A percentile compares a stretch with the other conserved stretches of the same genome.
These are phyloP conservation scores for Papilio xuthus DNA, from an alignment of 1,140 invertebrate species.

Conservation along the genomic window DNA sequence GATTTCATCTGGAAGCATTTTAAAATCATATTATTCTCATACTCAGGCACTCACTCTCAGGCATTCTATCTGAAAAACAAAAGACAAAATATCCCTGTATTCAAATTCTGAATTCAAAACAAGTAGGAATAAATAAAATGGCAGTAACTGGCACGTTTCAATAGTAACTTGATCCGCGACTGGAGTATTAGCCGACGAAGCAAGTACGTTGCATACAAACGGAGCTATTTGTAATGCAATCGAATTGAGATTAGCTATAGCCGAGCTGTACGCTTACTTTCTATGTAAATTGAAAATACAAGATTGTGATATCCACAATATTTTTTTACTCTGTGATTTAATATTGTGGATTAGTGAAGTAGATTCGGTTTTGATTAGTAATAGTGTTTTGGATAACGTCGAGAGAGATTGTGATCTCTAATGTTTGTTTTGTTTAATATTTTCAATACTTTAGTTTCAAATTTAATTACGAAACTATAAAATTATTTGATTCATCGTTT, in stretches of 20 bases:
- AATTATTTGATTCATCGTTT: too few relatives aligned
- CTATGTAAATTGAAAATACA: constrained; percentile 15
- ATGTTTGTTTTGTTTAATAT: too few relatives aligned
- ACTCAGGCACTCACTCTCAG: too few relatives aligned
- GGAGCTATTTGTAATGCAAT: constrained; percentile 15
- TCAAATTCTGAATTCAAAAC: background rate
- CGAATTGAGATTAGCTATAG: constrained; percentile 7
- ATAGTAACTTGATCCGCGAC: constrained; percentile 21
- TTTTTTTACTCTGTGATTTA: too few relatives aligned
- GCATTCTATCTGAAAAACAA: background rate
- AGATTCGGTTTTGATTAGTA: too few relatives aligned
- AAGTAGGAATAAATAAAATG: background rate
- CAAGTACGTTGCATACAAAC: constrained; percentile 9
- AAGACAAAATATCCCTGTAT: background rate
- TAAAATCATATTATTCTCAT: too few relatives aligned
- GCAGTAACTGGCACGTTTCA: background rate
- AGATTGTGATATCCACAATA: background rate
- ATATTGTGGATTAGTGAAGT: too few relatives aligned
- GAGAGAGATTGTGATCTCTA: too few relatives aligned
- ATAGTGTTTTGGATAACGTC: too few relatives aligned
- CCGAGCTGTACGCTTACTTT: background rate
- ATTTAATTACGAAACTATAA: too few relatives aligned
- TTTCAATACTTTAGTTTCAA: too few relatives aligned
- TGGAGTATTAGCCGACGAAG: constrained; percentile 10
- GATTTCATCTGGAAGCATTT: too few relatives aligned